Conservation (phyloP, 2,113 vertebrate species). For the Paramormyrops kingsleyae region DNA sequence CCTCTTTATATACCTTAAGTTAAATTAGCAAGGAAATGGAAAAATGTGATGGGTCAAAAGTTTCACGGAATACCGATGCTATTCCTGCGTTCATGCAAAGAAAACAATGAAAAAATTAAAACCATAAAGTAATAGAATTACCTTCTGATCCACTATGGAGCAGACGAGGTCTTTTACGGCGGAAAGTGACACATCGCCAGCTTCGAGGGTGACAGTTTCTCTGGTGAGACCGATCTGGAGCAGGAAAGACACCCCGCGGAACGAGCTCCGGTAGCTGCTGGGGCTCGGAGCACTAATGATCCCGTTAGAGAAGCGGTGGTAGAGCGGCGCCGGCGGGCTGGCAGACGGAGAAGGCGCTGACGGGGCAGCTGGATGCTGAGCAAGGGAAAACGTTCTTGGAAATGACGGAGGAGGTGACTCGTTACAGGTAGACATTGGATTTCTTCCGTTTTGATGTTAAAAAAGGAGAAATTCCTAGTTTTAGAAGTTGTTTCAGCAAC, state of each 20-base stretch:
- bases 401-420: constrained; percentile 82
- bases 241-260: constrained; percentile 87
- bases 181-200: constrained; percentile 84
- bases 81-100: not conserved
- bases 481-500: constrained; percentile 7
- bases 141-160: constrained; percentile 98
- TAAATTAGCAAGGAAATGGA: not conserved
- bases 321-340: constrained; percentile 74
- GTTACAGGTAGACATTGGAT: constrained; percentile 90
- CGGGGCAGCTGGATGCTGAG: constrained; percentile 67
- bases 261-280: constrained; percentile 80
- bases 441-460: constrained; percentile 51
- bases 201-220: constrained; percentile 88
- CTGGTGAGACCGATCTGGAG: constrained; percentile 93
- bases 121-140: constrained; percentile 43
- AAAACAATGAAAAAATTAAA: not conserved
- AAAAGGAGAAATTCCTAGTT: not conserved
- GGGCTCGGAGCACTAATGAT: constrained; percentile 80
- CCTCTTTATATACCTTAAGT: not conserved
- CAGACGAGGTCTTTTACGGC: constrained; percentile 92
- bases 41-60: not conserved
- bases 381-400: constrained; percentile 78
- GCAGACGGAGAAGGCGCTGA: constrained; percentile 69
- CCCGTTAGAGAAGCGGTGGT: constrained; percentile 86
- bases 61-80: not conserved